phyloP scores from a whole-genome alignment of 2,113 vertebrate species.

The Elephantulus edwardii region DNA sequence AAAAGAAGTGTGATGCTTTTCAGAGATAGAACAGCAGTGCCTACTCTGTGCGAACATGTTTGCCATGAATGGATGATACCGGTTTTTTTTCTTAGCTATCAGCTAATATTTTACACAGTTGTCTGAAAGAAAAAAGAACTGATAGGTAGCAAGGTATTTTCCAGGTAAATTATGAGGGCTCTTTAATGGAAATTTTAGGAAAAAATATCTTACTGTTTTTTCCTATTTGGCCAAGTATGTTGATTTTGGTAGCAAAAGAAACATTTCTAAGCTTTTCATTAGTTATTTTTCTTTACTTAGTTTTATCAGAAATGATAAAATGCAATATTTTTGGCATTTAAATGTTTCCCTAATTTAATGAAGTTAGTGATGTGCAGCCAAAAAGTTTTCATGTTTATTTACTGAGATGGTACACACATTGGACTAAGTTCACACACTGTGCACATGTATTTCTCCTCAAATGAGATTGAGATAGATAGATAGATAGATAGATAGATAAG shows the following conservation, averaged over 20 bases:
- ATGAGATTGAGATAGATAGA: too few relatives aligned
- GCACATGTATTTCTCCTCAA: constrained; percentile 28
- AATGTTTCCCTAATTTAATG: constrained; percentile 46
- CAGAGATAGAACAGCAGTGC: not conserved
- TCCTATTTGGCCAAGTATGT: not conserved
- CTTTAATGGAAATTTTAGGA: not conserved
- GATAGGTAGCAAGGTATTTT: not conserved
- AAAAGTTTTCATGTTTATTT: constrained; percentile 57
- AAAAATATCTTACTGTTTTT: not conserved
- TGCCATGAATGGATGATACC: not conserved
- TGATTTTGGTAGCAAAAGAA: not conserved
- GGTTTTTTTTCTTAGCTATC: not conserved
- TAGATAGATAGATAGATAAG: too few relatives aligned
- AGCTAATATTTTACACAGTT: not conserved
- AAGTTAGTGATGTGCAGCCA: not conserved
- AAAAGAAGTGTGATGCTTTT: not conserved
- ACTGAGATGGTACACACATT: not conserved
- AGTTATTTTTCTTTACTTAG: not conserved
- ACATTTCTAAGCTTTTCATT: not conserved
- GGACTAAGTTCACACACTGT: constrained; percentile 70
- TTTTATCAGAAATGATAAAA: constrained; percentile 23
- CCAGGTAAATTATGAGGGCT: not conserved
- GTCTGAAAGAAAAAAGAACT: not conserved
- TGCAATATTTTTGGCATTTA: not conserved
- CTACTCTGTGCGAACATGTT: not conserved